Evolutionary conservation across 2,797 vertebrate genomes (phyloP).

Genomic region (Intellagama lesueurii): DNA sequence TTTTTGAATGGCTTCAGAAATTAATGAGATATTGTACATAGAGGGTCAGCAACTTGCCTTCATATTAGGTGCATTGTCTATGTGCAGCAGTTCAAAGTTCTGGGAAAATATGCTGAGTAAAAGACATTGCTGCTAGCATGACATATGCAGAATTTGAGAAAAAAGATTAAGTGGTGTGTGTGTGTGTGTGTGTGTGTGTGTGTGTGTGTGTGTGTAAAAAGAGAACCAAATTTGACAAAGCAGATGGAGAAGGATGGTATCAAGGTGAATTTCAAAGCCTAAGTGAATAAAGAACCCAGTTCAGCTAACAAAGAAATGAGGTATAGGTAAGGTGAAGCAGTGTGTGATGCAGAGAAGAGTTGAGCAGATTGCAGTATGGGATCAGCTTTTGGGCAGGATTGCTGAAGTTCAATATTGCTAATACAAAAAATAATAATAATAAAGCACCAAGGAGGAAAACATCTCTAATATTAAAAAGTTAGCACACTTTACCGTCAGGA

Average conservation of each 20-base stretch:
- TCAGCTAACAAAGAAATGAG: slow-evolving; percentile 23
- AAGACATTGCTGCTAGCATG: no score
- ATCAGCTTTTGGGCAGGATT: background rate
- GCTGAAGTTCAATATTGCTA: slow-evolving; percentile 22
- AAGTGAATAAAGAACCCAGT: slow-evolving; percentile 23
- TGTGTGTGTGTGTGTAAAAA: no score
- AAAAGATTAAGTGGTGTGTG: background rate
- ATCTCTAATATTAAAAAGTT: background rate
- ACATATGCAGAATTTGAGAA: slow-evolving; percentile 20
- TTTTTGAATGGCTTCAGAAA: background rate
- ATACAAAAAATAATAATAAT: background rate
- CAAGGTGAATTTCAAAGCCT: slow-evolving; percentile 34
- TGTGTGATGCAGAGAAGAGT: slow-evolving; percentile 27
- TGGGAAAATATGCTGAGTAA: background rate
- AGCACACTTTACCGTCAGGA: background rate
- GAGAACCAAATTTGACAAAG: slow-evolving; percentile 12
- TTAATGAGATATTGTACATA: background rate
- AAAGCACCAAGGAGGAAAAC: background rate
- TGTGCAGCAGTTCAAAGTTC: background rate
- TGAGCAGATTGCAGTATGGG: background rate
- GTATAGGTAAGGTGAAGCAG: slow-evolving; percentile 19
- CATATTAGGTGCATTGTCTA: background rate
- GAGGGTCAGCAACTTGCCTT: background rate
- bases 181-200: no score
- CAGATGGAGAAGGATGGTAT: slow-evolving; percentile 42